Evolutionary conservation across 2,797 vertebrate species (phyloP), one percentile per base, ranked within the genome.

Genomic region (Eupleurogrammus muticus): DNA sequence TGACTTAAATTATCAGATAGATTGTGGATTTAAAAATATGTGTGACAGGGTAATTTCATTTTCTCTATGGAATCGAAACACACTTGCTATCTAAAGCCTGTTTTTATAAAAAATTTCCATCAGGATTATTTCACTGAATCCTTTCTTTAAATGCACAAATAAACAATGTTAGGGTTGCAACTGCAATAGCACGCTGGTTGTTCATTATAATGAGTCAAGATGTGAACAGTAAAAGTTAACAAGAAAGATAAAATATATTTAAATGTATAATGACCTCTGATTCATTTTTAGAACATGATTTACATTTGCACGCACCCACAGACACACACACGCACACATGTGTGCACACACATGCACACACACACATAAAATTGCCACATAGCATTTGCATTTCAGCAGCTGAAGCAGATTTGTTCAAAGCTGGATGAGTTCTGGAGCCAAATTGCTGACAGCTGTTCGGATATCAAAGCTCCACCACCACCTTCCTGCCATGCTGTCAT

Each of bases 371-470:
- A 28, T 28, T 28, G 28, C 3, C 53, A 60, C 49, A 42, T 5
- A 28, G 17, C 9, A 71, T 83, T 60, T 82, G 70, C 80, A 65
- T 79, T 84, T 87, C 63, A 89, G 87, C 90, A 89, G 86, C 89
- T 91, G 55, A 83, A 77, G 89, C 89, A 89, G 84, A 89, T 93
- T 90, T 81, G 80, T 83, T 87, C 64, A 87, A 88, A 90, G 87
- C 83, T 82, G 64, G 80, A 84, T 34, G 64, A 90, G 88, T 72
- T 57, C 83, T 73, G 64, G 81, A 89, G 87, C 78, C 89, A 94
- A 93, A 92, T 86, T 92, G 92, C 91, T 93, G 93, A 93, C 91
- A 92, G 91, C 89, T 82, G 79, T 77, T 86, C 34, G 49, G 79
- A 67, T 71, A 76, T 73, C 63, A 74, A 62, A 69, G 59, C 73